These are phyloP conservation scores for Melitaea cinxia DNA, from an alignment of 1,140 invertebrate species.

Conservation along the genomic window DNA sequence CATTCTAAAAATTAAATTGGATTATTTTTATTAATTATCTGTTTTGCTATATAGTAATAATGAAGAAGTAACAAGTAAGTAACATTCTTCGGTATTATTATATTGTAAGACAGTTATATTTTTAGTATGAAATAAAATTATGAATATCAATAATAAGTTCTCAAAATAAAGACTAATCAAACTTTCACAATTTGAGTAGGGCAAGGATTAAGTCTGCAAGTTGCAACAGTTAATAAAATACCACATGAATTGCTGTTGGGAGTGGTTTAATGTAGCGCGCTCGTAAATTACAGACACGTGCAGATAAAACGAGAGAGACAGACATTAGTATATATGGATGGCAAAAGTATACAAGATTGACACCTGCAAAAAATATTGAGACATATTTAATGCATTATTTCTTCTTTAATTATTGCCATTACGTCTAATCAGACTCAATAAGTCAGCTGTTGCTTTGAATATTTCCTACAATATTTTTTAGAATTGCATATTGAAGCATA, in stretches of 20 bases:
- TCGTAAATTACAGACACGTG: conserved; percentile 31
- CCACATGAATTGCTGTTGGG: conserved; percentile 25
- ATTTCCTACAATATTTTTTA: no score
- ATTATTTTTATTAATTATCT: neutral
- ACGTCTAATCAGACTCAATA: no score
- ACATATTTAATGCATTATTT: no score
- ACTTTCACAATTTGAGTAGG: conserved; percentile 30
- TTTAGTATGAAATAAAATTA: neutral
- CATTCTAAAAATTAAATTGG: neutral
- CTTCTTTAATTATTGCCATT: no score
- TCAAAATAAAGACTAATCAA: conserved; percentile 13
- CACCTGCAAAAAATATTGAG: no score
- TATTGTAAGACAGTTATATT: no score
- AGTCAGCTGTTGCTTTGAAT: no score
- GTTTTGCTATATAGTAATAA: no score
- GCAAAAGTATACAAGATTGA: conserved; percentile 15
- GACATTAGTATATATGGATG: conserved; percentile 24
- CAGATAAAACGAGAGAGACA: conserved; percentile 18
- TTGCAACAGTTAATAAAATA: conserved; percentile 33
- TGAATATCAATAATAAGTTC: neutral
- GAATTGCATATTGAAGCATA: no score
- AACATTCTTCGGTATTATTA: no score
- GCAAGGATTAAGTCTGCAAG: conserved; percentile 32
- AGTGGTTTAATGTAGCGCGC: conserved; percentile 25
- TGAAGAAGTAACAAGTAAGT: no score